Evolutionary conservation across 37 sponge, comb jelly and placozoan genomes (phyloP).

Genomic region (Amphimedon queenslandica): DNA sequence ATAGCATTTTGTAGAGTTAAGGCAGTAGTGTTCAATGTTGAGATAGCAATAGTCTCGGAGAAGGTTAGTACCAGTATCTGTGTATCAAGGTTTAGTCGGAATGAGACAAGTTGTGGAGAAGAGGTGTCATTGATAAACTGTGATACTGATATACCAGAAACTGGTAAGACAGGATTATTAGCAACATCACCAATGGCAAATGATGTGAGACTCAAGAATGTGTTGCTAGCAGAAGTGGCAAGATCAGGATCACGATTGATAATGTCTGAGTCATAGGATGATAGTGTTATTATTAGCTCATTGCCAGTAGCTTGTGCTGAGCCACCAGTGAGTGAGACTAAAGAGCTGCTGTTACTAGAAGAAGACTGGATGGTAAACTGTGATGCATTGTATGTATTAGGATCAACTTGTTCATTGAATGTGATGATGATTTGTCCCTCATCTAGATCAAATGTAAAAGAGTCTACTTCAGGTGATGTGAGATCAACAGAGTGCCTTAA

Average conservation of each 20-base stretch:
- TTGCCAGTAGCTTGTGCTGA: constrained; percentile 8
- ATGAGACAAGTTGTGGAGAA: constrained; percentile 42
- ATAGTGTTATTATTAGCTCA: constrained; percentile 19
- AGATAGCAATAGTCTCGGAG: constrained; percentile 56
- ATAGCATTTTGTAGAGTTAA: constrained; percentile 58
- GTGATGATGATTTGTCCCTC: constrained; percentile 54
- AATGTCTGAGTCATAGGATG: constrained; percentile 50
- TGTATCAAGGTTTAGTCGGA: constrained; percentile 50
- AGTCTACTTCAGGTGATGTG: constrained; percentile 42
- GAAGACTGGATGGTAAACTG: constrained; percentile 43
- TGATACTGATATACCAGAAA: neutral
- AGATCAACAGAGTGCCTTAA: constrained; percentile 61
- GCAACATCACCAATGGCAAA: constrained; percentile 40
- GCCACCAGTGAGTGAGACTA: constrained; percentile 66
- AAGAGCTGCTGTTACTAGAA: constrained; percentile 21
- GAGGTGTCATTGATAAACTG: constrained; percentile 39
- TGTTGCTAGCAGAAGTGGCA: constrained; percentile 42
- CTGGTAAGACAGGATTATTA: constrained; percentile 32
- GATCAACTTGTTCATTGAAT: constrained; percentile 64
- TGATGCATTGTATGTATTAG: constrained; percentile 39
- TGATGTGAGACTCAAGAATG: constrained; percentile 48
- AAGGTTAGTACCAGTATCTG: constrained; percentile 43
- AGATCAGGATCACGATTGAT: constrained; percentile 45
- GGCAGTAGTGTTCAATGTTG: constrained; percentile 32
- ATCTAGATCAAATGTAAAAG: constrained; percentile 63